Conservation (phyloP, 2,113 vertebrate species). For the Leucoraja erinaceus region DNA sequence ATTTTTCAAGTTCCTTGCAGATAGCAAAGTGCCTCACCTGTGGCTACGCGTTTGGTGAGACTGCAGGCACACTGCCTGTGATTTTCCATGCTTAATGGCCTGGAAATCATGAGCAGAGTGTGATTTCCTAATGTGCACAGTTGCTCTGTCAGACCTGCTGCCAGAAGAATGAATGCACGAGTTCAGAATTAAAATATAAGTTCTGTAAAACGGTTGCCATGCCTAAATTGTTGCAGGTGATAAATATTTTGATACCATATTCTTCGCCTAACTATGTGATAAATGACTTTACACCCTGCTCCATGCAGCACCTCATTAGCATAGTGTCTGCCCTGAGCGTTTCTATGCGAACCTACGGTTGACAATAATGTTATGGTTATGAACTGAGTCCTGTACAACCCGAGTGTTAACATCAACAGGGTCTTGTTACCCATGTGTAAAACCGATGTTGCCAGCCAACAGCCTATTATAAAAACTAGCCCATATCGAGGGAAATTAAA, state of each 20-base stretch:
- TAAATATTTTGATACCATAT: not conserved
- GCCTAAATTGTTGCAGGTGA: not conserved
- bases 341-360: not conserved
- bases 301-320: not conserved
- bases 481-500: not conserved
- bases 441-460: not conserved
- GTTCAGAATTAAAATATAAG: not conserved
- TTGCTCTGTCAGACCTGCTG: not conserved
- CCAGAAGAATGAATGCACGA: not conserved
- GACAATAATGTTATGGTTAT: not conserved
- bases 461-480: not conserved
- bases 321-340: not conserved
- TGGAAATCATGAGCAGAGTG: not conserved
- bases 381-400: not conserved
- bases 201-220: not conserved
- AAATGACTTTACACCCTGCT: not conserved
- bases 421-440: not conserved
- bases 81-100: not conserved
- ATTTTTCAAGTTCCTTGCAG: not conserved
- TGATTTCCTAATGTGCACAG: not conserved
- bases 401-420: not conserved
- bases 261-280: not conserved
- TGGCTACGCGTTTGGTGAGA: not conserved
- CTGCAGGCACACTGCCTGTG: not conserved
- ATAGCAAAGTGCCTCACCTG: not conserved